Conservation (phyloP, 2,113 vertebrate species). For the Actinemys pallida region DNA sequence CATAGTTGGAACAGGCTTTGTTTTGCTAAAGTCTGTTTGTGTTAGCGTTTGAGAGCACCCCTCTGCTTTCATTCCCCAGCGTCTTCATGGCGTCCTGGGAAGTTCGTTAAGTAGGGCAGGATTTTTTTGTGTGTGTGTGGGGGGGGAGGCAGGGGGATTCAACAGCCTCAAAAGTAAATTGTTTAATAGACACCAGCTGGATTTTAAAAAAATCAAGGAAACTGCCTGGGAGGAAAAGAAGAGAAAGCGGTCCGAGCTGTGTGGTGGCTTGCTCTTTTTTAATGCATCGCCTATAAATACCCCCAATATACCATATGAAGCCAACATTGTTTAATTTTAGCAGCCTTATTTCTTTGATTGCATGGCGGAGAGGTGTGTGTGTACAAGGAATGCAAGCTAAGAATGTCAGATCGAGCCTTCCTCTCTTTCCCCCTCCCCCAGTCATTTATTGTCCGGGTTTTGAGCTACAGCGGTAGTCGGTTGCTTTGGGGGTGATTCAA, state of each 20-base stretch:
- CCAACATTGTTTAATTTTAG: neutral
- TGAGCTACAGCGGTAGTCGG: neutral
- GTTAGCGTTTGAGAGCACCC: too few species aligned
- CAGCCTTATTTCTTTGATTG: neutral
- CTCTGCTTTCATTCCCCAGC: neutral
- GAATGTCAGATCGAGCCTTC: neutral
- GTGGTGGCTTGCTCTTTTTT: neutral
- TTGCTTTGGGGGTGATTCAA: neutral
- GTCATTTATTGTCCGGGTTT: neutral
- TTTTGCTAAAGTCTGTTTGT: neutral
- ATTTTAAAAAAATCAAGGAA: neutral
- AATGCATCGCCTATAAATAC: neutral
- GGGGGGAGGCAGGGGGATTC: neutral
- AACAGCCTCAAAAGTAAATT: neutral
- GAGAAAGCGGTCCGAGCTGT: neutral
- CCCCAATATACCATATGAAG: neutral
- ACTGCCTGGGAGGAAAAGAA: neutral
- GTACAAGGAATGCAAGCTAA: too few species aligned
- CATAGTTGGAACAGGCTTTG: neutral
- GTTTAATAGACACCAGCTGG: neutral
- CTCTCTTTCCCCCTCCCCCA: fast-evolving
- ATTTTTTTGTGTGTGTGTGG: neutral
- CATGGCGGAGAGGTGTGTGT: neutral
- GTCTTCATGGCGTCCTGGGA: neutral
- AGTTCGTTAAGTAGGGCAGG: neutral